Evolutionary conservation across 2,113 vertebrate species (phyloP).

Genomic region (Orthonyx spaldingii): DNA sequence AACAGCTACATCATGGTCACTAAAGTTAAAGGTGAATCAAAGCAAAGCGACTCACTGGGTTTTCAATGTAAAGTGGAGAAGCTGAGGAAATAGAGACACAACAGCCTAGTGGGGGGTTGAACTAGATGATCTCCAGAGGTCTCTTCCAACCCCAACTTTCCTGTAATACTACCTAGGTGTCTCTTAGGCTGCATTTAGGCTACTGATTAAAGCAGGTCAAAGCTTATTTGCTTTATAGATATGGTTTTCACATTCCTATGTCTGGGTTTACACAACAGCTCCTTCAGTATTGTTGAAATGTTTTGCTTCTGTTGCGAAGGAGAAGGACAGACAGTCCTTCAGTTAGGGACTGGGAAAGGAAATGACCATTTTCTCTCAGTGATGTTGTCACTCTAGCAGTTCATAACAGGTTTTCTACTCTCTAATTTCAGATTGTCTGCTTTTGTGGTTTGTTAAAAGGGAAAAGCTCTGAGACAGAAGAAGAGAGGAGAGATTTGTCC

Average conservation of each 20-base stretch:
- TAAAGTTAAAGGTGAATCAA: background rate
- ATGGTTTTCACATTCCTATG: background rate
- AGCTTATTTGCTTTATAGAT: background rate
- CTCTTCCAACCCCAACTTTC: background rate
- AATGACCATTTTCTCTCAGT: background rate
- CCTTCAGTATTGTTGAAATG: background rate
- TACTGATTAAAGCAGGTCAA: background rate
- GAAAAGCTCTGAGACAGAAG: background rate
- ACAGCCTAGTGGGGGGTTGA: background rate
- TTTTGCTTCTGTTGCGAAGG: background rate
- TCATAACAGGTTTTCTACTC: background rate
- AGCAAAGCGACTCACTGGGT: background rate
- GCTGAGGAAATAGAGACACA: background rate
- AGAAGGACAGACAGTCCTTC: background rate
- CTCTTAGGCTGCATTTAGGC: background rate
- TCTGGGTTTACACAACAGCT: background rate
- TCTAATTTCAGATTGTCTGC: background rate
- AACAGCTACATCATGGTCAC: accelerated
- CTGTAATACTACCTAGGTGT: background rate
- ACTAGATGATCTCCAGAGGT: background rate
- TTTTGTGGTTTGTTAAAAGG: background rate
- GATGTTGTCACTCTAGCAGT: background rate
- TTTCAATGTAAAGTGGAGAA: background rate
- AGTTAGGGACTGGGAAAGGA: background rate
- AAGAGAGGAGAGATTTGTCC: background rate